These are phyloP conservation scores for Hexactinellida sp. DNA, from an alignment of 37 sponge, comb jelly and placozoan species.

Conservation along the genomic window DNA sequence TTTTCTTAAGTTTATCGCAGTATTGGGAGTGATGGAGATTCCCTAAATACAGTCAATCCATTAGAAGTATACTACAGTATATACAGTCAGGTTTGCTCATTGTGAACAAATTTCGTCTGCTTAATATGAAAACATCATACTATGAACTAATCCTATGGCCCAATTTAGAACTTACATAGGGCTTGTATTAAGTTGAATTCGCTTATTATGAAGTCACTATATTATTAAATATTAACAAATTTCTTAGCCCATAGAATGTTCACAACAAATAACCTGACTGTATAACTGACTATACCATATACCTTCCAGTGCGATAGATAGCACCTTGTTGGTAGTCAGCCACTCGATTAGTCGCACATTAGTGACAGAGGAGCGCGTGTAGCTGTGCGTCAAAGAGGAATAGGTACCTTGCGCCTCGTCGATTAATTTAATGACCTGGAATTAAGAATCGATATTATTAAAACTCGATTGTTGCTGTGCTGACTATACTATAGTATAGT, in stretches of 20 bases:
- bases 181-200: no score
- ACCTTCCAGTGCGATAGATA: conserved; percentile 77
- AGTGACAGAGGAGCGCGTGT: conserved; percentile 33
- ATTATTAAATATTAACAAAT: no score
- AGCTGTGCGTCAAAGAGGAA: background rate
- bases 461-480: no score
- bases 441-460: no score
- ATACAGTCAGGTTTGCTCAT: background rate
- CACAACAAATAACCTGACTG: no score
- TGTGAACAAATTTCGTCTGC: background rate
- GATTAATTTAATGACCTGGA: conserved; percentile 16
- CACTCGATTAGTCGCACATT: conserved; percentile 47
- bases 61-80: background rate
- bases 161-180: no score
- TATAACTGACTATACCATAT: no score
- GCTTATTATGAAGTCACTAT: no score
- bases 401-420: conserved; percentile 10
- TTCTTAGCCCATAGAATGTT: no score
- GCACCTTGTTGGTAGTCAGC: conserved; percentile 59
- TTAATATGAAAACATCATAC: background rate
- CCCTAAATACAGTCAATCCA: conserved; percentile 27
- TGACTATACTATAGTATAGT: no score
- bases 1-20: conserved; percentile 70
- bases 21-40: conserved; percentile 95
- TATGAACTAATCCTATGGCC: no score